Conservation (phyloP, 2,888 invertebrate species). For the Baccha elongata region DNA sequence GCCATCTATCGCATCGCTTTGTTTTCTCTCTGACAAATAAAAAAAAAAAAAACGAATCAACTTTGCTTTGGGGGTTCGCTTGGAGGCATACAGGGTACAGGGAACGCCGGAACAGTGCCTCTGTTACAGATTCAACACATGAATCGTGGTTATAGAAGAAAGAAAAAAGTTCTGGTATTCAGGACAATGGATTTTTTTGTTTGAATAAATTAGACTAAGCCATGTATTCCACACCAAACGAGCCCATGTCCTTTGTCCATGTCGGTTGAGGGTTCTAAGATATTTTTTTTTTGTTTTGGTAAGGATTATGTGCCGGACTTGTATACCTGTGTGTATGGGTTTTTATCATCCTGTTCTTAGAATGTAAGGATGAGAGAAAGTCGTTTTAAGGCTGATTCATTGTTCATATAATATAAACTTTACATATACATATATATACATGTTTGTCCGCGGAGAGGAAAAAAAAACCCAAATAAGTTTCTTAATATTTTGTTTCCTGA, state of each 20-base stretch:
- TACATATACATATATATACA: not conserved
- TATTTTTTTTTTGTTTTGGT: constrained; percentile 8
- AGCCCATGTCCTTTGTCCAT: not conserved
- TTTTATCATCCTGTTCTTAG: not conserved
- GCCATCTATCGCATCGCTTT: not conserved
- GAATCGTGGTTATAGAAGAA: not conserved
- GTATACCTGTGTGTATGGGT: not conserved
- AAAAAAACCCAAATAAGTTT: no score
- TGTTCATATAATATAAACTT: not conserved
- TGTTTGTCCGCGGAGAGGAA: not conserved
- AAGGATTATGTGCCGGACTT: not conserved
- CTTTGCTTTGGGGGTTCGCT: constrained; percentile 2
- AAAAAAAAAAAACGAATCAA: not conserved
- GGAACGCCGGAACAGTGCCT: constrained; percentile 1
- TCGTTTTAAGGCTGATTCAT: not conserved
- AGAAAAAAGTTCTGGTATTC: constrained; percentile 14
- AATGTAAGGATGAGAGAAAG: not conserved
- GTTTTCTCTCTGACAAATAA: not conserved
- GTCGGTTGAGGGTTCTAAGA: not conserved
- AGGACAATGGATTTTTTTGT: constrained; percentile 18
- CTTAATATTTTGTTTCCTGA: no score
- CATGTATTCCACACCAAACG: constrained; percentile 14
- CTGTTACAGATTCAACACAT: constrained; percentile 32
- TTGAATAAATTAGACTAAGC: constrained; percentile 35
- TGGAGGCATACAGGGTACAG: not conserved